Evolutionary conservation across 2,888 invertebrate species (phyloP).

Genomic region (Acanthopleura granulata): DNA sequence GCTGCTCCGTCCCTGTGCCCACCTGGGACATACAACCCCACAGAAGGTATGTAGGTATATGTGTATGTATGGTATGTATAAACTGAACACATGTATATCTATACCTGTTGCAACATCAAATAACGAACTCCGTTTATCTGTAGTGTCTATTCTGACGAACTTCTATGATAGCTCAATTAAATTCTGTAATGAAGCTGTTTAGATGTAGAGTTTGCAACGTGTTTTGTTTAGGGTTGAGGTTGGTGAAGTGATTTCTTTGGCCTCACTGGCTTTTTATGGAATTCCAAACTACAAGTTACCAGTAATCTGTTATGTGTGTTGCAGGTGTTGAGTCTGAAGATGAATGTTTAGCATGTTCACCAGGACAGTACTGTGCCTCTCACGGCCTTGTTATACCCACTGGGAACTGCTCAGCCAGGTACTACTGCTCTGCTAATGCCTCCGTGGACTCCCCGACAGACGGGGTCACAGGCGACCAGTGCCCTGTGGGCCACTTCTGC

Average conservation of each 20-base stretch:
- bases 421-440: conserved; percentile 52
- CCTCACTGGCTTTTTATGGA: no score
- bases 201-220: no score
- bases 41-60: conserved; percentile 39
- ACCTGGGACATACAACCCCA: conserved; percentile 60
- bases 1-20: conserved; percentile 51
- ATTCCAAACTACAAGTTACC: no score
- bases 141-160: no score
- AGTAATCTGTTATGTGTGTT: conserved; percentile 2
- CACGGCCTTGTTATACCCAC: conserved; percentile 49
- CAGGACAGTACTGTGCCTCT: conserved; percentile 58
- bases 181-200: no score
- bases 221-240: no score
- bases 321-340: conserved; percentile 45
- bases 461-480: conserved; percentile 50
- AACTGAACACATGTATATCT: no score
- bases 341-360: conserved; percentile 59
- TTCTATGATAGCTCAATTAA: no score
- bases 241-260: no score
- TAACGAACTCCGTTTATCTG: no score
- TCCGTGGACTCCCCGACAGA: conserved; percentile 45
- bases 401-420: conserved; percentile 55
- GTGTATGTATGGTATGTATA: no score
- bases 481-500: conserved; percentile 57
- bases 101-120: no score